Evolutionary conservation across 2,888 invertebrate genomes (phyloP).

Genomic region (Tupiocoris notatus): DNA sequence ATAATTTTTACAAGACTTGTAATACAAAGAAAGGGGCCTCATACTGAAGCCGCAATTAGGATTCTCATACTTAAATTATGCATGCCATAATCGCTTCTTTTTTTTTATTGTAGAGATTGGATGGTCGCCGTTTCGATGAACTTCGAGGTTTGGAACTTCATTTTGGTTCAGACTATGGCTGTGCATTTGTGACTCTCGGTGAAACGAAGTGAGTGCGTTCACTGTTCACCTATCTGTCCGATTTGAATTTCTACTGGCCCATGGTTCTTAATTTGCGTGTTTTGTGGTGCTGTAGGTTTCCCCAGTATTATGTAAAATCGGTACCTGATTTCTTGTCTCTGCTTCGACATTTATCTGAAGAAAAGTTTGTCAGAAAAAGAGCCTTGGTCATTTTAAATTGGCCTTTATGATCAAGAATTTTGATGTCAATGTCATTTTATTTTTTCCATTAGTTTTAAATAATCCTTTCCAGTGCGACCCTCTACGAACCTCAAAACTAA

Average conservation of each 20-base stretch:
- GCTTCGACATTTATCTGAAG: too few species aligned
- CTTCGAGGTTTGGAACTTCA: constrained; percentile 68
- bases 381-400: too few species aligned
- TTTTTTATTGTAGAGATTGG: constrained; percentile 61
- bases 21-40: background rate
- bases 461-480: too few species aligned
- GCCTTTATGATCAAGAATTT: too few species aligned
- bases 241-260: background rate
- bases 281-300: background rate
- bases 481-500: too few species aligned
- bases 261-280: background rate
- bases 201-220: constrained; percentile 65
- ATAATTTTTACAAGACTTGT: background rate
- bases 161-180: constrained; percentile 82
- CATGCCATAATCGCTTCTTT: too few species aligned
- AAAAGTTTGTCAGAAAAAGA: too few species aligned
- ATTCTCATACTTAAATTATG: too few species aligned
- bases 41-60: too few species aligned
- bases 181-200: constrained; percentile 73
- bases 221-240: constrained; percentile 8
- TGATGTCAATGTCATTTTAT: too few species aligned
- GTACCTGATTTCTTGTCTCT: too few species aligned
- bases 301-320: background rate
- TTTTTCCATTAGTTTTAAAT: too few species aligned
- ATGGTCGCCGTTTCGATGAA: constrained; percentile 74